Conservation (phyloP, 2,113 vertebrate genomes). For the Apistogramma diplotaenia region DNA sequence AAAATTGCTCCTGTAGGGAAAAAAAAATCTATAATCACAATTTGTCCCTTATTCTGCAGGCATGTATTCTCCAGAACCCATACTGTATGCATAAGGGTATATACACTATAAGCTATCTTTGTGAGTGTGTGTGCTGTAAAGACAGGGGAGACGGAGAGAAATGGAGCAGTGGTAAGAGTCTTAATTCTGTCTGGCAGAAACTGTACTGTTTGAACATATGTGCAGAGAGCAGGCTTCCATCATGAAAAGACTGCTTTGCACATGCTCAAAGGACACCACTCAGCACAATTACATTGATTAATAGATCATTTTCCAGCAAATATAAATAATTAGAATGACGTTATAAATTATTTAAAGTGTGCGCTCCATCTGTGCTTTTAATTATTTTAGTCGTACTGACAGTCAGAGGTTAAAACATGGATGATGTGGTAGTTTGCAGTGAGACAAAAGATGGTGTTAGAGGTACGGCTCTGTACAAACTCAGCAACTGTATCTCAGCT, state of each 20-base stretch:
- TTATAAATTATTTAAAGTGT: not conserved
- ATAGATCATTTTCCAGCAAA: not conserved
- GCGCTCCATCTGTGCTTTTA: not conserved
- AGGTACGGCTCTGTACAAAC: not conserved
- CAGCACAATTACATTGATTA: not conserved
- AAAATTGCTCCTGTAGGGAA: not conserved
- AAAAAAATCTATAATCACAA: not conserved
- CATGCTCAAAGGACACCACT: not conserved
- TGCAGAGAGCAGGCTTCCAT: not conserved
- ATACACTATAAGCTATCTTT: not conserved
- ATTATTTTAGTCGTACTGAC: not conserved
- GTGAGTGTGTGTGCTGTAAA: not conserved
- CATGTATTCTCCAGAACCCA: not conserved
- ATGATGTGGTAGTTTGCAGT: not conserved
- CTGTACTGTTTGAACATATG: conserved; percentile 21
- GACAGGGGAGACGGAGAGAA: not conserved
- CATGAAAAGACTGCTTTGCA: not conserved
- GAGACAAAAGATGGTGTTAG: not conserved
- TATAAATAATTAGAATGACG: not conserved
- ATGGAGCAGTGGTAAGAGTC: conserved; percentile 1
- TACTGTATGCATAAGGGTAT: not conserved
- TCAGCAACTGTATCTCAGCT: not conserved
- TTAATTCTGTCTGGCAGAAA: conserved; percentile 19
- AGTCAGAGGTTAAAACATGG: not conserved
- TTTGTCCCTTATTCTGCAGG: not conserved